A percentile compares a stretch with the other conserved stretches of the same genome.
phyloP scores from a whole-genome alignment of 2,888 invertebrate species.

The Melanchra persicariae region DNA sequence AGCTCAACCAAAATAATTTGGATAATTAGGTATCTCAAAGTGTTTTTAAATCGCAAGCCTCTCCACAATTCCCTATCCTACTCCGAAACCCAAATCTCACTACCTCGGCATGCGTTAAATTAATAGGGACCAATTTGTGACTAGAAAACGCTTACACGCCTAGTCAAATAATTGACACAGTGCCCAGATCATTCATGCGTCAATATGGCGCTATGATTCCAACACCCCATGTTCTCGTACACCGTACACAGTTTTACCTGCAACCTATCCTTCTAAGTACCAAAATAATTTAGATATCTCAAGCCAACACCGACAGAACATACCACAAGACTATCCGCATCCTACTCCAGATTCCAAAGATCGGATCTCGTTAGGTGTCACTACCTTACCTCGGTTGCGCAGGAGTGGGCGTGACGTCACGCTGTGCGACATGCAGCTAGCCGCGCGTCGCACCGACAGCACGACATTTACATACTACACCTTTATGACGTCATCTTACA shows the following conservation, averaged over 20 bases:
- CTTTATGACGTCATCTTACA: conserved; percentile 57
- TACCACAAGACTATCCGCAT: conserved; percentile 26
- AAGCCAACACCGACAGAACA: conserved; percentile 7
- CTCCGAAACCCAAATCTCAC: no score
- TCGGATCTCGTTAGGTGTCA: conserved; percentile 69
- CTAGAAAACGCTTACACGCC: background rate
- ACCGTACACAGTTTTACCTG: background rate
- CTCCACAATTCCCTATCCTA: no score
- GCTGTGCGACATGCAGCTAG: conserved; percentile 77
- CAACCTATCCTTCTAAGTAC: background rate
- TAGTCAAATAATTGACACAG: background rate
- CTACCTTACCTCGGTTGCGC: conserved; percentile 59
- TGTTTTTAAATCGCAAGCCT: no score
- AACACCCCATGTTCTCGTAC: background rate
- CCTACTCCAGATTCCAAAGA: conserved; percentile 51
- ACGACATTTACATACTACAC: conserved; percentile 63
- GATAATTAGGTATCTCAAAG: no score
- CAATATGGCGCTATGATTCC: background rate
- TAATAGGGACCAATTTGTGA: background rate
- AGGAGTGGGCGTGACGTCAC: conserved; percentile 79
- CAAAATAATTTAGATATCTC: conserved; percentile 1
- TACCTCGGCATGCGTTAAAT: no score
- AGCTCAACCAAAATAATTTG: no score
- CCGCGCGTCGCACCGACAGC: conserved; percentile 46
- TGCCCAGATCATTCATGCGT: background rate